A percentile compares a stretch with the other conserved stretches of the same genome.
These are phyloP conservation scores for Pteromalus puparum DNA, from an alignment of 1,140 invertebrate genomes.

Conservation along the genomic window DNA sequence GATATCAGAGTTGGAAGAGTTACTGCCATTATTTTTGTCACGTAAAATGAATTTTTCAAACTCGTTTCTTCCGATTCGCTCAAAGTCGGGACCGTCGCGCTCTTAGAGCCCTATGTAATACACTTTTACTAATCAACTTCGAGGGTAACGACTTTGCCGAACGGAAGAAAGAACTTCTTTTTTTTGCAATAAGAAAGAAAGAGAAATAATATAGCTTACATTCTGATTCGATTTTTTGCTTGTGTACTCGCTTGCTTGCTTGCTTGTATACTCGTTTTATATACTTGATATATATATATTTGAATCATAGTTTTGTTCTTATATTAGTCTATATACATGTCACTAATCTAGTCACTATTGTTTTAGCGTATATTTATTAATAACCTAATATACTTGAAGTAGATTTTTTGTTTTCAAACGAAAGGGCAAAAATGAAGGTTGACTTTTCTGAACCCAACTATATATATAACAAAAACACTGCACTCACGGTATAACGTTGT, in stretches of 20 bases:
- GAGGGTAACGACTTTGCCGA: neutral
- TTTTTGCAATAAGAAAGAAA: conserved; percentile 34
- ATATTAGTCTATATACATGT: conserved; percentile 32
- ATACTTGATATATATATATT: conserved; percentile 34
- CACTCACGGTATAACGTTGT: no score
- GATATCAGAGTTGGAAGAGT: conserved; percentile 20
- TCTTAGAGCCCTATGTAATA: neutral
- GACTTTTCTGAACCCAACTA: conserved; percentile 32
- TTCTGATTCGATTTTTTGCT: conserved; percentile 44
- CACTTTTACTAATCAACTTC: neutral
- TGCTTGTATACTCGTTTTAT: conserved; percentile 52
- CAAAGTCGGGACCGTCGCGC: neutral
- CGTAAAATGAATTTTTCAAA: neutral
- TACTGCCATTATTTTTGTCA: conserved; percentile 37
- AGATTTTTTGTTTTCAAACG: conserved; percentile 1
- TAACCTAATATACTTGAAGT: neutral
- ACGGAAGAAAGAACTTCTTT: neutral
- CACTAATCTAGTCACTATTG: conserved; percentile 43
- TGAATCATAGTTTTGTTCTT: conserved; percentile 17
- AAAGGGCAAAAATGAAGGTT: conserved; percentile 43
- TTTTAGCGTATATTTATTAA: conserved; percentile 3
- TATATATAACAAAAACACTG: neutral
- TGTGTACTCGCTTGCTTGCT: conserved; percentile 56
- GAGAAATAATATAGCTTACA: conserved; percentile 29
- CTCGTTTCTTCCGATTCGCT: neutral